Conservation (phyloP, 2,888 invertebrate species). For the Drosophila mayaguana region DNA sequence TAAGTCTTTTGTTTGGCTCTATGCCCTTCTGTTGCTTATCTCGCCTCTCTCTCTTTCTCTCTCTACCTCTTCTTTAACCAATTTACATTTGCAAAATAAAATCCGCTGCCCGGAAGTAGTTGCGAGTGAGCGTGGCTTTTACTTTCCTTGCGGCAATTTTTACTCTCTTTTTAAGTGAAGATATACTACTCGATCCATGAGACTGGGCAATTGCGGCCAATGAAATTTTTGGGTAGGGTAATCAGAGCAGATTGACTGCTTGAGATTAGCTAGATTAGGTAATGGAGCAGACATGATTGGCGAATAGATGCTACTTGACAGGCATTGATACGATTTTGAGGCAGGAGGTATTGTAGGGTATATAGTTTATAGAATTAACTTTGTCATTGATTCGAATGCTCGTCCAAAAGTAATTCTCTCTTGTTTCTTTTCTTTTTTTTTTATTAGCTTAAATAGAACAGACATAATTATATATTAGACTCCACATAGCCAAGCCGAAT, state of each 20-base stretch:
- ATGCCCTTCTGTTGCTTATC: slow-evolving; percentile 3
- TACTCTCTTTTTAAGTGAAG: slow-evolving; percentile 26
- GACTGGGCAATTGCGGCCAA: neutral
- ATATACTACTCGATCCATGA: slow-evolving; percentile 5
- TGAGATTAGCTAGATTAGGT: neutral
- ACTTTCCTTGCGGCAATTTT: slow-evolving; percentile 33
- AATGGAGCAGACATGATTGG: too few relatives aligned
- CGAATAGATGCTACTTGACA: neutral
- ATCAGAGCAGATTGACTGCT: neutral
- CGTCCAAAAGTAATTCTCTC: too few relatives aligned
- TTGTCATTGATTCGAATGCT: too few relatives aligned
- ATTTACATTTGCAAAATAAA: slow-evolving; percentile 64
- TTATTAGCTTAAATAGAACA: too few relatives aligned
- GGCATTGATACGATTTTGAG: neutral
- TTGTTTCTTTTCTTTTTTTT: too few relatives aligned
- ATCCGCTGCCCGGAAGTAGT: slow-evolving; percentile 66
- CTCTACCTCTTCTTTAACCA: slow-evolving; percentile 33
- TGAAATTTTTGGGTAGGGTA: neutral
- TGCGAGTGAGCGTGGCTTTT: slow-evolving; percentile 36
- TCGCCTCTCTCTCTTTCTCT: neutral
- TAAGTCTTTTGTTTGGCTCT: slow-evolving; percentile 61
- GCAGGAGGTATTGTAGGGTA: too few relatives aligned
- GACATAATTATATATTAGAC: too few relatives aligned
- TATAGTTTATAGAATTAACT: neutral
- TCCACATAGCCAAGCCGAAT: too few relatives aligned